Evolutionary conservation across 2,113 vertebrate species (phyloP), one percentile per base, ranked within the genome.

Genomic region (Perccottus glenii): DNA sequence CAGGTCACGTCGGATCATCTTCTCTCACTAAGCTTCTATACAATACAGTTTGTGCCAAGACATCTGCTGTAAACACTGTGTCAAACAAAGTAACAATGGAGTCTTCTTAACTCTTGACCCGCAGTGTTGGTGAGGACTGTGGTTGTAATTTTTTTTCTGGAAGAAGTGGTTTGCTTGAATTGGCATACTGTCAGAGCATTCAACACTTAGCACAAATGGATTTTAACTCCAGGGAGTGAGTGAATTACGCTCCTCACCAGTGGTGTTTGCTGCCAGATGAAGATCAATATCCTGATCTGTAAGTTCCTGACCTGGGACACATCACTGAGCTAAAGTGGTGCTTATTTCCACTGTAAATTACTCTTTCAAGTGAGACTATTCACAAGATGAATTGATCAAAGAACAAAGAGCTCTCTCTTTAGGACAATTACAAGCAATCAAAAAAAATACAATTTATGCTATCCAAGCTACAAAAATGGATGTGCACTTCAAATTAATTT

Each of bases 231-330:
- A 3, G 55, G 57, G 64, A 70, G 60, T 14, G 49, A 82, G 47
- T 67, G 43, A 74, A 78, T 82, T 42, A 67, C 65, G 67, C 60
- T 73, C n/a, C 55, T 62, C 51, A 58, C 5, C 48, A 36, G 12
- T 15, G 14, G 38, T 59, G 45, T 27, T 47, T 16, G 5, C 19
- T 27, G 60, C 61, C 71, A 77, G 67, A 82, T 67, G 33, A 67
- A 70, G 71, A 84, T 88, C 83, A 65, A 85, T 87, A 74, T 36
- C 32, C 48, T 67, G 63, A 86, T 80, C 65, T 68, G 62, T 35
- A 43, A 51, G 73, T 77, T 68, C 32, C 45, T 61, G 50, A 78
- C 69, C 78, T 0, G 0, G 15, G 53, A 69, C 61, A 45, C 64
- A 51, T 80, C 11, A 16, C 63, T 38, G 57, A 32, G 52, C 67